These are phyloP conservation scores for Phrixothrix hirtus DNA, from an alignment of 2,888 invertebrate genomes.

Conservation along the genomic window DNA sequence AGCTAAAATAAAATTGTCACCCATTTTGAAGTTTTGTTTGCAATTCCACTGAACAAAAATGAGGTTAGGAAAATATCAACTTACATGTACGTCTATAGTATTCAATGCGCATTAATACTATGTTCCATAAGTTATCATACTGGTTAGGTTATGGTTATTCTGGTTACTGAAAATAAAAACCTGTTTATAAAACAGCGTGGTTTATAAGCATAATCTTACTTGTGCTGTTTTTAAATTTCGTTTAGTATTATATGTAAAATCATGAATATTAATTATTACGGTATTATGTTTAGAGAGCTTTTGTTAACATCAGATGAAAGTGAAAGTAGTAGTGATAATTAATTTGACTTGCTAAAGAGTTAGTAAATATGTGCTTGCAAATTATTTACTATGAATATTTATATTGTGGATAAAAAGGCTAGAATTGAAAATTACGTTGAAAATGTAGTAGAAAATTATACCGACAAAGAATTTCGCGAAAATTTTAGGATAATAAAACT, in stretches of 20 bases:
- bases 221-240: too few relatives aligned
- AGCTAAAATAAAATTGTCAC: too few relatives aligned
- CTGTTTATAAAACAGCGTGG: not conserved
- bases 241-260: too few relatives aligned
- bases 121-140: not conserved
- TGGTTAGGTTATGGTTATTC: not conserved
- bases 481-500: not conserved
- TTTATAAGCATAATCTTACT: too few relatives aligned
- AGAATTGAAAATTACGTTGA: not conserved
- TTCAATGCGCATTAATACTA: not conserved
- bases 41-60: too few relatives aligned
- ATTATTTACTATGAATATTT: too few relatives aligned
- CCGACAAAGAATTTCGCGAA: not conserved
- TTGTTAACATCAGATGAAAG: not conserved
- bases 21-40: too few relatives aligned
- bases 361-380: not conserved
- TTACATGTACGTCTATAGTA: too few relatives aligned
- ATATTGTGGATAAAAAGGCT: not conserved
- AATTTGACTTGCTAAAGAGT: not conserved
- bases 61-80: not conserved
- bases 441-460: not conserved
- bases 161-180: not conserved
- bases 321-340: not conserved
- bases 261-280: too few relatives aligned
- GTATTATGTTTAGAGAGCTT: not conserved